Base-by-base conservation (phyloP, 1,140 invertebrate genomes). In the Lerema accius region DNA sequence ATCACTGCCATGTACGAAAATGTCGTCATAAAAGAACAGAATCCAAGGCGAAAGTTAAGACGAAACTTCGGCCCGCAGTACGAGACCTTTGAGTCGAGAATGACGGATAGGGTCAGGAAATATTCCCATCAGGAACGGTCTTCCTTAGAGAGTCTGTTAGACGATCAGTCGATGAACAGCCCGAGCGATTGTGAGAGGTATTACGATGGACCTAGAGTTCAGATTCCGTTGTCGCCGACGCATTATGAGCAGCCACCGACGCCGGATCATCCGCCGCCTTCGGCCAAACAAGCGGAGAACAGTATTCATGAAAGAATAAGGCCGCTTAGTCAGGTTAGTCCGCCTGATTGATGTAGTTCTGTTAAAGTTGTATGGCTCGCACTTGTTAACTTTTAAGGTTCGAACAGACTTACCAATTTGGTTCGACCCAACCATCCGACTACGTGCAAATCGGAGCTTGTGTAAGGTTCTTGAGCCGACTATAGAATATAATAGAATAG, bases 241-340 rank as follows among this genome's bases (percentile, higher is more conserved):
- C 96, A 97, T 78, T 98, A 98, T 76, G 93, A 94, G 46, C 97
- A 98, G 90, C 97, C 97, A 3, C 97, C 97, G 0, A 99, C 97
- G 2, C 97, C 97, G 0, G 97, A 98, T 77, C 97, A 98, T 91
- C 97, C 97, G 3, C 98, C 98, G 4, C 98, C 98, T 0, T 96
- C 96, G n/a, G 96, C 97, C 4, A 93, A 94, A 68, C 96, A 97
- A 71, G 97, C 98, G 0, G 95, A 97, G 86, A 94, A 94, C 77
- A 95, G 95, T 69, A 99, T 99, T 73, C 95, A 97, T 77, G 95
- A 97, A 78, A 94, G 96, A 82, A 98, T 99, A 69, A 93, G 96
- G 73, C 96, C 97, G 13, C 89, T 97, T 9, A 97, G 96, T 90
- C 96, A 97, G 94, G 96, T 97, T 81, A 92, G 91, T 92, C 78